A percentile compares a stretch with the other conserved stretches of the same genome.
These are phyloP conservation scores for Diplodus sargus DNA, from an alignment of 2,797 vertebrate genomes.

Conservation along the genomic window DNA sequence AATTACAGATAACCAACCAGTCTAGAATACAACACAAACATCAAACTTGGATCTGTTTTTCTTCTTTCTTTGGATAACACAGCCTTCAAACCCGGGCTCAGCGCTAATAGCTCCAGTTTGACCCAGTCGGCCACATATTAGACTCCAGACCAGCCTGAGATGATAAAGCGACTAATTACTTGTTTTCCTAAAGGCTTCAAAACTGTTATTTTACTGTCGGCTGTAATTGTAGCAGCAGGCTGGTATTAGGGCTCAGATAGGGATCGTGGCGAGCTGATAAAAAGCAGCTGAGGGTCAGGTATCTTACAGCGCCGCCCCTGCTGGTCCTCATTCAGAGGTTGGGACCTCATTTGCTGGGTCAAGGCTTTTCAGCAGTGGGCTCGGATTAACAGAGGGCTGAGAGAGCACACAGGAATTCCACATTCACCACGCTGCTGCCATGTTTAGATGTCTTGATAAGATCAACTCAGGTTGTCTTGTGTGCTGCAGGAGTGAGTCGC, in stretches of 20 bases:
- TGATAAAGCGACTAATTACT: slow-evolving; percentile 71
- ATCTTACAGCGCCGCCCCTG: slow-evolving; percentile 59
- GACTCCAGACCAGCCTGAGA: slow-evolving; percentile 64
- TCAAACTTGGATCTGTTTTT: slow-evolving; percentile 44
- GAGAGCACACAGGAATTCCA: slow-evolving; percentile 67
- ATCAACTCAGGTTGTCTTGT: slow-evolving; percentile 30
- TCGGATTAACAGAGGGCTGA: slow-evolving; percentile 64
- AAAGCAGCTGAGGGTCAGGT: slow-evolving; percentile 79
- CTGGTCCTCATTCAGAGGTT: slow-evolving; percentile 76
- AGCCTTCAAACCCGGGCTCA: slow-evolving; percentile 49
- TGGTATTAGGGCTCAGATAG: slow-evolving; percentile 65
- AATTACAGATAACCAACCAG: slow-evolving; percentile 37
- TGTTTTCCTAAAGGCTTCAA: slow-evolving; percentile 72
- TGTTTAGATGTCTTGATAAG: slow-evolving; percentile 48
- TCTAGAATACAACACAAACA: slow-evolving; percentile 14
- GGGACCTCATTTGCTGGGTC: slow-evolving; percentile 78
- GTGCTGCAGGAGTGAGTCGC: not conserved
- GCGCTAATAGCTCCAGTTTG: slow-evolving; percentile 59
- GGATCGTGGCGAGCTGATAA: slow-evolving; percentile 67
- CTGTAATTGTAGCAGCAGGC: slow-evolving; percentile 73
- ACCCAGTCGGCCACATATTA: slow-evolving; percentile 51
- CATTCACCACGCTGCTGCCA: slow-evolving; percentile 60
- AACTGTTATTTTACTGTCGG: slow-evolving; percentile 75
- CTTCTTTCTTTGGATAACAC: slow-evolving; percentile 51
- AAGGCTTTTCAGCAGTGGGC: slow-evolving; percentile 65